Conservation (phyloP, 2,113 vertebrate genomes). For the Nipponia nippon region DNA sequence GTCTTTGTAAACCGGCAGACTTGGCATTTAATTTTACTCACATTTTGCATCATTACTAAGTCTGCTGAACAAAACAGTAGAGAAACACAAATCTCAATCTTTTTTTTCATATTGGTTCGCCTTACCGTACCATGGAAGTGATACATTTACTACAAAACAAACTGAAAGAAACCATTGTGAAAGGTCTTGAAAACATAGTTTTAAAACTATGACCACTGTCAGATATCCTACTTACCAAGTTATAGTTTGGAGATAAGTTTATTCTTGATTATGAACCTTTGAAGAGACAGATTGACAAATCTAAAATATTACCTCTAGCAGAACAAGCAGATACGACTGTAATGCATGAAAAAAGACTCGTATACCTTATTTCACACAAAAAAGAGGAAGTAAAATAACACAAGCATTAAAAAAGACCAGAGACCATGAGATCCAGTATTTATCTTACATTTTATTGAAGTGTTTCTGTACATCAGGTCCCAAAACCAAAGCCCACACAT, state of each 20-base stretch:
- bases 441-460: constrained; percentile 54
- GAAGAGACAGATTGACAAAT: not conserved
- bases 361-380: not conserved
- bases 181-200: not conserved
- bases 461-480: constrained; percentile 5
- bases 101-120: not conserved
- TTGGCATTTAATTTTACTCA: not conserved
- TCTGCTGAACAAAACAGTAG: not conserved
- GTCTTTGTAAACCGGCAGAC: not conserved
- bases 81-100: not conserved
- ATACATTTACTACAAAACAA: not conserved
- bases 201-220: not conserved
- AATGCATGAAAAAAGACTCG: not conserved
- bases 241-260: not conserved
- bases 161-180: not conserved
- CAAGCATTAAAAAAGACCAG: not conserved
- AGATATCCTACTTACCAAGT: not conserved
- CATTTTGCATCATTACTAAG: not conserved
- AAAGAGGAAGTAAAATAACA: not conserved
- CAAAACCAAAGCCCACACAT: not conserved
- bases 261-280: not conserved
- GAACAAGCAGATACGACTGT: not conserved
- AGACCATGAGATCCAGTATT: not conserved
- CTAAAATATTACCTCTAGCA: not conserved
- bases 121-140: not conserved